Evolutionary conservation across 2,888 invertebrate genomes (phyloP).

Genomic region (Drosophila cyrtoloma): DNA sequence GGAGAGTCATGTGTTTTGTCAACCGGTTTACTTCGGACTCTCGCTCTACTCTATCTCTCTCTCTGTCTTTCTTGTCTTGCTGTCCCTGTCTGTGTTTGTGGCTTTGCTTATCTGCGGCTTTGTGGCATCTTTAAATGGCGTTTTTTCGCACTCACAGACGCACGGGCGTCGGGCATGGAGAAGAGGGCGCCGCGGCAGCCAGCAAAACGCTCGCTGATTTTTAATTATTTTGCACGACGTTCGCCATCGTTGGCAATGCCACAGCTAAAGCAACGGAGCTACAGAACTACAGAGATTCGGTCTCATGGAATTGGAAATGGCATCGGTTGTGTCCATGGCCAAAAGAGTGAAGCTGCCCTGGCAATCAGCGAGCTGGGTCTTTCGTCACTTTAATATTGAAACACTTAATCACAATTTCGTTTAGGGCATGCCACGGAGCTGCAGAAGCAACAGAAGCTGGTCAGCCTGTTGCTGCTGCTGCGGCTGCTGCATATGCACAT

Average conservation of each 20-base stretch:
- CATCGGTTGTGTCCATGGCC: constrained; percentile 16
- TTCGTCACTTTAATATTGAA: constrained; percentile 80
- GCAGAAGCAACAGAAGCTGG: constrained; percentile 6
- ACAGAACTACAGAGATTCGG: constrained; percentile 7
- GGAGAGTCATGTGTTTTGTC: constrained; percentile 58
- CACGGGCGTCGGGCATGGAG: constrained; percentile 51
- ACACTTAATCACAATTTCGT: constrained; percentile 80
- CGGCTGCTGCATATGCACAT: constrained; percentile 55
- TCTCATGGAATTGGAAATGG: constrained; percentile 18
- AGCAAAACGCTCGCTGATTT: constrained; percentile 70
- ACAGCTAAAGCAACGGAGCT: constrained; percentile 6
- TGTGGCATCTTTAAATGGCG: constrained; percentile 81
- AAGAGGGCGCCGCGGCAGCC: not conserved
- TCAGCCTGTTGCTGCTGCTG: not conserved
- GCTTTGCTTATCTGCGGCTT: constrained; percentile 77
- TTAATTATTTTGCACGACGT: constrained; percentile 77
- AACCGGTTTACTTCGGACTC: constrained; percentile 62
- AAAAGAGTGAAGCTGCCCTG: constrained; percentile 17
- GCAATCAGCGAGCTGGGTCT: constrained; percentile 59
- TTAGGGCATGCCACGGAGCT: constrained; percentile 62
- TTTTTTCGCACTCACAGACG: constrained; percentile 78
- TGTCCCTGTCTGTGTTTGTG: constrained; percentile 16
- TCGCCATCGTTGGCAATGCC: constrained; percentile 58
- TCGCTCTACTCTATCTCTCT: not conserved
- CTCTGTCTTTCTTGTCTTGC: not conserved